Base-by-base conservation (phyloP, 2,113 vertebrate species). In the Odontesthes bonariensis region DNA sequence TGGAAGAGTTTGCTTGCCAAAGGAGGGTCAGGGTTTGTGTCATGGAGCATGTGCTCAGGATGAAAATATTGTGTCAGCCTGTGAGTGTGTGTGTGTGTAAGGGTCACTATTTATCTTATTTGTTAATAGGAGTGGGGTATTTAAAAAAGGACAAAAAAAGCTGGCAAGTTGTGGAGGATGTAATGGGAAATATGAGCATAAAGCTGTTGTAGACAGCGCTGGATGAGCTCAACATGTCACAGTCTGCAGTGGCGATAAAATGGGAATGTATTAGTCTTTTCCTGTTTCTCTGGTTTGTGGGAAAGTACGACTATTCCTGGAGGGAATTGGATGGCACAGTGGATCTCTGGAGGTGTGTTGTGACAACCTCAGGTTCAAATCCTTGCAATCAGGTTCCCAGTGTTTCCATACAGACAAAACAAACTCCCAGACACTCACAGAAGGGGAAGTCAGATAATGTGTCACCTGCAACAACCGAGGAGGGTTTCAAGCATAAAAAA, bases 1-100 rank as follows among this genome's bases (percentile, higher is more conserved):
- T 73, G 76, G 73, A 80, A 69, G 81, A 77, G 75, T 77, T 49
- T 69, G 88, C 70, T 85, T 86, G 57, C 66, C 66, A 65, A 88
- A 81, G 79, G 87, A 86, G 75, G 42, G 65, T 63, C 81, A 67
- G 79, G 51, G 59, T 82, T 61, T 49, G 66, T 68, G 58, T 60
- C 55, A 78, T 22, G 32, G 69, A 31, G 69, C 64, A 56, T 71
- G 40, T 62, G 57, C 32, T 42, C 4, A 0, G 9, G 35, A 44
- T 65, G 54, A 63, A 31, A 33, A n/a, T 65, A 32, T 27, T 3
- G 68, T 52, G 54, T 73, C 7, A 4, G 19, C 35, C 6, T 27
- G 0, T 13, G 27, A 42, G 20, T 44, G 54, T 35, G 31, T 62
- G 52, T 73, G 76, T 40, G 76, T 40, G 23, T 56, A 46, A 46